Evolutionary conservation across 2,113 vertebrate species (phyloP).

Genomic region (Rhinoderma darwinii): DNA sequence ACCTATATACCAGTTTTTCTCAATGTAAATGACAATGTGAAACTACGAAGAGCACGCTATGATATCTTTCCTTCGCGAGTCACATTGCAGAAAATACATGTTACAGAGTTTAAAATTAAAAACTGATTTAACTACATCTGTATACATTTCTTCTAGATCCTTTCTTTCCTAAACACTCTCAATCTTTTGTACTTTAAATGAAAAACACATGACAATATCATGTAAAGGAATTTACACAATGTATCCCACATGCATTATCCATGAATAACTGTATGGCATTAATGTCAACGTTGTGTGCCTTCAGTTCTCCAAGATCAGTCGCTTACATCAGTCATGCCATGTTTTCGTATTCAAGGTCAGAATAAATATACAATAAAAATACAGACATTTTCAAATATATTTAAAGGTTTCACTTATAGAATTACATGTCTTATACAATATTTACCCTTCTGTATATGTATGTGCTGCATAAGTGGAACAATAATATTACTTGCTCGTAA

Average conservation of each 20-base stretch:
- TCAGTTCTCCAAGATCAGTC: neutral
- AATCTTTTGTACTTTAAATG: conserved; percentile 23
- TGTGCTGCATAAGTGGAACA: neutral
- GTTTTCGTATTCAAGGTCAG: neutral
- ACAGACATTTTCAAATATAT: neutral
- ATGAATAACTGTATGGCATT: neutral
- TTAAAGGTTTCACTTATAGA: neutral
- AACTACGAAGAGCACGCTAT: neutral
- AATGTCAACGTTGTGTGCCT: conserved; percentile 2
- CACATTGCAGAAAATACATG: neutral
- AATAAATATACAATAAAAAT: neutral
- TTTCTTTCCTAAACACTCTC: conserved; percentile 6
- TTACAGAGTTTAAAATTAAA: neutral
- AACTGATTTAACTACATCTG: neutral
- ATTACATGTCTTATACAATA: neutral
- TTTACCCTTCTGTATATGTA: neutral
- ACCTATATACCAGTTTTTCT: no score
- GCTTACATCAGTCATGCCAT: neutral
- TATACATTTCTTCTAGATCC: conserved; percentile 10
- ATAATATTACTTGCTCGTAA: neutral
- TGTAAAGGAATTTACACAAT: neutral
- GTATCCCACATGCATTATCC: conserved; percentile 20
- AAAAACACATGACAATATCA: conserved; percentile 29
- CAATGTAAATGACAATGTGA: neutral
- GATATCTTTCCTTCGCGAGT: neutral